Evolutionary conservation across 2,113 vertebrate species (phyloP), one percentile per base, ranked within the genome.

Genomic region (Puntigrus tetrazona): DNA sequence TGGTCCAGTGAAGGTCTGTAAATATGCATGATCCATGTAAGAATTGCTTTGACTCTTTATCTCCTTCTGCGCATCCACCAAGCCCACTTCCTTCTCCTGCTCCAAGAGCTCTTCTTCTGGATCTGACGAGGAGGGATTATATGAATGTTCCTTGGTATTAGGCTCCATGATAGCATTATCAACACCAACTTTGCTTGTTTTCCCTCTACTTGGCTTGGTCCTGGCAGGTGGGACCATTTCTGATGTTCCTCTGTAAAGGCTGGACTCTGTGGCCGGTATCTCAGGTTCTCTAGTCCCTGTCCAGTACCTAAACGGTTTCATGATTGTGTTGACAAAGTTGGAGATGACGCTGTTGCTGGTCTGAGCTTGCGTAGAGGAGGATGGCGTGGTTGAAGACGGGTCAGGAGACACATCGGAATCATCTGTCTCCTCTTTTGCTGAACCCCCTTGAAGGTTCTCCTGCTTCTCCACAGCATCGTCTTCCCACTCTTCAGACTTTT

Each of bases 221-320:
- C 67, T 86, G 70, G 83, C 65, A 7, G 87, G 81, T 86, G 89
- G 90, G 83, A 84, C 84, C 52, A 86, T 88, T 67, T 29, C 76
- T 79, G 81, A 50, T 27, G 86, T 91, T 61, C 81, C 86, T 7
- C 81, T 84, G 11, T 84, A 83, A 25, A 27, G 70, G 27, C 79
- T 43, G 36, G 61, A 72, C 4, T 75, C 61, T n/a, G 86, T 83
- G 36, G 85, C 67, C 9, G 61, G 73, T 20, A 29, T 70, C 22
- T 87, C 83, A 31, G 70, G 50, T 38, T 88, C 79, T 22, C 82
- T 82, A 2, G 63, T 85, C 3, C 87, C 85, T 2, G 89, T 88
- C 93, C 88, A 93, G 86, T 92, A 92, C 43, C 86, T 93, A 59
- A 92, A 94, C 3, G 94, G 93, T 67, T 45, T 94, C 91, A 95